phyloP scores from a whole-genome alignment of 2,888 invertebrate genomes.

The Balanococcus diminutus region DNA sequence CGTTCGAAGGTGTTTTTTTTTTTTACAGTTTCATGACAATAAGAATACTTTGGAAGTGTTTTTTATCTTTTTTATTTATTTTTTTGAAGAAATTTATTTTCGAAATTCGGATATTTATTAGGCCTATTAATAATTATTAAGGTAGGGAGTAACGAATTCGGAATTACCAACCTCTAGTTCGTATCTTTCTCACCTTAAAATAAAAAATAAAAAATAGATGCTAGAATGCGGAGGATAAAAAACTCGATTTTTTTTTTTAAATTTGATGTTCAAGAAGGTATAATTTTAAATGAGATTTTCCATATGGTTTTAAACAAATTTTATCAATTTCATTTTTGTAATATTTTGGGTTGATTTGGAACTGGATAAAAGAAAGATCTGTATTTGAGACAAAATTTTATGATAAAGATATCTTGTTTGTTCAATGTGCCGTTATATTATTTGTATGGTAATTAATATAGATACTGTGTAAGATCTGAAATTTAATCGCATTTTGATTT shows the following conservation, averaged over 20 bases:
- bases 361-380: too few species aligned
- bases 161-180: background rate
- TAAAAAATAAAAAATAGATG: too few species aligned
- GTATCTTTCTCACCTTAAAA: background rate
- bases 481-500: background rate
- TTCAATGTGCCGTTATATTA: background rate
- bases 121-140: background rate
- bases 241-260: background rate
- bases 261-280: too few species aligned
- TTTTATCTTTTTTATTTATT: background rate
- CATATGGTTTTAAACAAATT: too few species aligned
- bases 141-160: background rate
- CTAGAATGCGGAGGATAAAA: too few species aligned
- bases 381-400: background rate
- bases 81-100: background rate
- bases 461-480: background rate
- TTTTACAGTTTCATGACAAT: background rate
- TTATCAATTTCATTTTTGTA: too few species aligned
- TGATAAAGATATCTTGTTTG: background rate
- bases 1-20: background rate
- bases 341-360: too few species aligned
- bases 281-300: too few species aligned
- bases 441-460: background rate
- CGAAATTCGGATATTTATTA: background rate
- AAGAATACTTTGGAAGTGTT: background rate